A percentile compares a stretch with the other conserved stretches of the same genome.
Evolutionary conservation across 2,888 invertebrate species (phyloP).

Genomic region (Camponotus fellah): DNA sequence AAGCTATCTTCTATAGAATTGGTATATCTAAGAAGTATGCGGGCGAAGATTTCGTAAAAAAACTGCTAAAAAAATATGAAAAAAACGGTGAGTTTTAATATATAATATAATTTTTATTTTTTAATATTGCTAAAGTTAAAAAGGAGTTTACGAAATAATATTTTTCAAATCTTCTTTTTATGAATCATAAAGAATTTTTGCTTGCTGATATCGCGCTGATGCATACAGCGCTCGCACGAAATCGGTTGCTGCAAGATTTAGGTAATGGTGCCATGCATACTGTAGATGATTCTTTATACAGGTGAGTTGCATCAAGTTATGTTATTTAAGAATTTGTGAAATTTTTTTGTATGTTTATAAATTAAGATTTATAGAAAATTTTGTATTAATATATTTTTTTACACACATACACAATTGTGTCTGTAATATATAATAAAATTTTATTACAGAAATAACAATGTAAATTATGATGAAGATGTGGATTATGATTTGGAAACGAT

Average conservation of each 20-base stretch:
- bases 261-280: conserved; percentile 73
- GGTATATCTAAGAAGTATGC: conserved; percentile 94
- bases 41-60: conserved; percentile 88
- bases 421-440: conserved; percentile 31
- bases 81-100: conserved; percentile 59
- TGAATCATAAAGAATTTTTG: conserved; percentile 78
- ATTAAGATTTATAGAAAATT: neutral
- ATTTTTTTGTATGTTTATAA: neutral
- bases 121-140: conserved; percentile 4
- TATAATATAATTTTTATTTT: neutral
- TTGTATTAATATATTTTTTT: neutral
- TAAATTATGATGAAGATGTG: conserved; percentile 80
- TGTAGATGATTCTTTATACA: conserved; percentile 80
- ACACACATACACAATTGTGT: neutral
- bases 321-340: neutral
- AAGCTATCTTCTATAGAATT: conserved; percentile 92
- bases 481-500: conserved; percentile 79
- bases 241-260: conserved; percentile 76
- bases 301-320: conserved; percentile 68
- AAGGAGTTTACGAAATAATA: neutral
- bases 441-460: conserved; percentile 78
- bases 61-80: conserved; percentile 82
- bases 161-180: conserved; percentile 37
- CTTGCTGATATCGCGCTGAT: conserved; percentile 81
- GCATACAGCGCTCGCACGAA: conserved; percentile 80